A percentile compares a stretch with the other conserved stretches of the same genome.
Evolutionary conservation across 2,113 vertebrate species (phyloP).

Genomic region (Mirza zaza): DNA sequence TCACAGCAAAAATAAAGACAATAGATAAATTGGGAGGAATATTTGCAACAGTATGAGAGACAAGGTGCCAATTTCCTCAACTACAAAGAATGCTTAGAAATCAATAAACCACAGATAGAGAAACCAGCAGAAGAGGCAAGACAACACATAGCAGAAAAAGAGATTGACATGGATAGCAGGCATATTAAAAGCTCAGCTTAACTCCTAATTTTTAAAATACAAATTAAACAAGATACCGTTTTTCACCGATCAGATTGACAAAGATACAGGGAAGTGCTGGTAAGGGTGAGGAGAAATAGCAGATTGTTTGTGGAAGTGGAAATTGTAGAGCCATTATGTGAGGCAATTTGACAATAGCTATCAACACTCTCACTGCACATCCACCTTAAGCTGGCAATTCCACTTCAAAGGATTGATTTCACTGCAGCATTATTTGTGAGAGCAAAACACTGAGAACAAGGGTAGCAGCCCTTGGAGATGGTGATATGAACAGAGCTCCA

Average conservation of each 20-base stretch:
- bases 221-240: not conserved
- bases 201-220: not conserved
- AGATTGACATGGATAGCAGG: not conserved
- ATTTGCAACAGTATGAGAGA: not conserved
- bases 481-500: not conserved
- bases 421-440: not conserved
- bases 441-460: not conserved
- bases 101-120: not conserved
- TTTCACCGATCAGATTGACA: not conserved
- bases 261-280: not conserved
- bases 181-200: not conserved
- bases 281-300: not conserved
- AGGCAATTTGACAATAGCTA: not conserved
- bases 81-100: not conserved
- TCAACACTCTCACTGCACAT: not conserved
- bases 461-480: accelerated
- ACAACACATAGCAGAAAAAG: not conserved
- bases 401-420: not conserved
- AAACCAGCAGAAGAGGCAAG: not conserved
- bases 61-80: not conserved
- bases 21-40: not conserved
- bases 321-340: not conserved
- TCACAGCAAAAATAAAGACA: not conserved
- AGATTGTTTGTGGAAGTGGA: not conserved
- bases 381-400: not conserved